These are phyloP conservation scores for Diplogasteroides magnus DNA, from an alignment of 1,140 invertebrate species.

Conservation along the genomic window DNA sequence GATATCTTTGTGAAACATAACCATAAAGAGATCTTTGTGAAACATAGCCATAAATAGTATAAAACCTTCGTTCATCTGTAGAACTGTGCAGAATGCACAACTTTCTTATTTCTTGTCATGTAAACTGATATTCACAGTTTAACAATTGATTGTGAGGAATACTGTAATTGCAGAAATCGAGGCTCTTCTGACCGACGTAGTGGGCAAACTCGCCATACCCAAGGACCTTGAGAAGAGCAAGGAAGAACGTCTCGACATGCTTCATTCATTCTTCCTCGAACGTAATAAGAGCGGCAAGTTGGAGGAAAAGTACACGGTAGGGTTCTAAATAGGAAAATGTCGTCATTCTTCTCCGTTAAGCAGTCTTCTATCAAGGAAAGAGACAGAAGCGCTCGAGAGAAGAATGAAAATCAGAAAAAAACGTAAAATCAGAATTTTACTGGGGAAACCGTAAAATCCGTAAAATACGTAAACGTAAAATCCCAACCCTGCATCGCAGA, in stretches of 20 bases:
- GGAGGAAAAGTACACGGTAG: not conserved
- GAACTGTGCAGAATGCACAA: not conserved
- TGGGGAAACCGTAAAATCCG: too few species aligned
- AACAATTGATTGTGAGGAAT: conserved; percentile 79
- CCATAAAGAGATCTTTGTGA: too few species aligned
- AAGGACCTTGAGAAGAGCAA: conserved; percentile 87
- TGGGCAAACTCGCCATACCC: conserved; percentile 73
- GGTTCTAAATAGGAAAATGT: conserved; percentile 50
- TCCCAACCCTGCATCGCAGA: conserved; percentile 7
- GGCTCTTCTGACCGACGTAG: conserved; percentile 66
- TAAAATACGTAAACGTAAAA: too few species aligned
- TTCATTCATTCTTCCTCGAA: conserved; percentile 46
- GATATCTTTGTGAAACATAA: too few species aligned
- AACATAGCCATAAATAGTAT: not conserved
- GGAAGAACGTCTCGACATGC: conserved; percentile 84
- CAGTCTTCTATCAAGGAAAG: not conserved
- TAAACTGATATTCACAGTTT: too few species aligned
- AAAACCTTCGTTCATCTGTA: not conserved
- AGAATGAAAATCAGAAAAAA: too few species aligned
- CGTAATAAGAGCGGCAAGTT: conserved; percentile 59
- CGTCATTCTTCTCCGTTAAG: conserved; percentile 54
- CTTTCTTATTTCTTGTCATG: not conserved
- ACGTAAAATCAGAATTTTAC: too few species aligned
- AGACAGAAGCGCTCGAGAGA: too few species aligned
- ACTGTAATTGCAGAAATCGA: conserved; percentile 77